Evolutionary conservation across 2,113 vertebrate species (phyloP), one percentile per base, ranked within the genome.

Genomic region (Pachyramphus minor): DNA sequence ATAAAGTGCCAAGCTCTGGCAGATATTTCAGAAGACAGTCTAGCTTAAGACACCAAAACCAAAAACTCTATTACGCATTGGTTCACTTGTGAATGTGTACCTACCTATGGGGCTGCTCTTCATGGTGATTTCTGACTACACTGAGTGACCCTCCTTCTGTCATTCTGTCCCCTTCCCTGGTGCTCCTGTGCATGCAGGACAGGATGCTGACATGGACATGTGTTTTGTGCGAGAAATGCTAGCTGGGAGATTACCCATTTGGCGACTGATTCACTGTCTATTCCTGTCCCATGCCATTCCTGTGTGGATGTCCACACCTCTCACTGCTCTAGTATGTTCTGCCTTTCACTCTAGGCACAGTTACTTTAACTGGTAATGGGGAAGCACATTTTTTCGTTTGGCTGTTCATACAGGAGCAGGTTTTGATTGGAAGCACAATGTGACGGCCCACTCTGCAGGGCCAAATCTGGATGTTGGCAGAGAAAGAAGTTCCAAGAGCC

Each of bases 261-360:
- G 92, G 52, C 42, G 72, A 59, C 88, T 95, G 95, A 94, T 86
- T 88, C 90, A 84, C 47, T 59, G 5, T 69, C 92, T 92, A 81
- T 94, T 95, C 90, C 83, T 0, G 11, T 88, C 79, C 56, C 2
- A 1, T 91, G 85, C 90, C 86, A 81, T 93, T 95, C 83, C 83
- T 93, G 25, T 8, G 8, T 77, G 76, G 56, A 85, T 76, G 63
- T 56, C 85, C 4, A 1, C 68, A n/a, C 62, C 84, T 84, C 69
- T 89, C 63, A 21, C 63, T 77, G 79, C 64, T 89, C 52, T 75
- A 16, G 0, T 71, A 64, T 41, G 60, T 67, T 94, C 80, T 94
- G 80, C 64, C 69, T 89, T 71, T 50, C 73, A 64, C 39, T 69
- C 76, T 69, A 72, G 80, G 9, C 80, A 27, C 1, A 0, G 50